A percentile compares a stretch with the other conserved stretches of the same genome.
phyloP scores from a whole-genome alignment of 2,113 vertebrate species.

The Strigops habroptila region DNA sequence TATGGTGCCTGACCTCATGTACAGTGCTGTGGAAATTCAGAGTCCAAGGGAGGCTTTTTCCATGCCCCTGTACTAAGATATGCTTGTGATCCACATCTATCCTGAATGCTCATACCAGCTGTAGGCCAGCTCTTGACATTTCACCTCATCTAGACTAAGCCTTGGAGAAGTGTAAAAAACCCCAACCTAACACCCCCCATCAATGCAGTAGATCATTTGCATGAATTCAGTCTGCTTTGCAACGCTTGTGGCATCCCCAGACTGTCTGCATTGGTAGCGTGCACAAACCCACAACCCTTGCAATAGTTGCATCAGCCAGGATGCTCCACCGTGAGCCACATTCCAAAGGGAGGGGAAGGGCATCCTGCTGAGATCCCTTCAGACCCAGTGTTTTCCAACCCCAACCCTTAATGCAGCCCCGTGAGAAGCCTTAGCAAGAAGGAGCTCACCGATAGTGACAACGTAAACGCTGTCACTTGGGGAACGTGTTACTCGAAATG shows the following conservation, averaged over 20 bases:
- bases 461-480: background rate
- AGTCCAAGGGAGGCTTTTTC: background rate
- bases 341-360: conserved; percentile 35
- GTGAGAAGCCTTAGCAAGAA: background rate
- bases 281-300: background rate
- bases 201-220: background rate
- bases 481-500: background rate
- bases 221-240: background rate
- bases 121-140: conserved; percentile 28
- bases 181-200: background rate
- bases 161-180: background rate
- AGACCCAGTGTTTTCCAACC: background rate
- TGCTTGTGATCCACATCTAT: background rate
- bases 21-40: background rate
- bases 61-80: background rate
- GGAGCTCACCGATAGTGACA: background rate
- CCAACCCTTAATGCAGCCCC: background rate
- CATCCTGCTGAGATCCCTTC: background rate
- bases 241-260: background rate
- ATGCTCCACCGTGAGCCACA: background rate
- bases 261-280: background rate
- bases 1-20: background rate
- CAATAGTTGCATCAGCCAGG: conserved; percentile 24
- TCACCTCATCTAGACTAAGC: background rate
- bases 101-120: background rate